Conservation (phyloP, 2,888 invertebrate species). For the Drosophila lutescens region DNA sequence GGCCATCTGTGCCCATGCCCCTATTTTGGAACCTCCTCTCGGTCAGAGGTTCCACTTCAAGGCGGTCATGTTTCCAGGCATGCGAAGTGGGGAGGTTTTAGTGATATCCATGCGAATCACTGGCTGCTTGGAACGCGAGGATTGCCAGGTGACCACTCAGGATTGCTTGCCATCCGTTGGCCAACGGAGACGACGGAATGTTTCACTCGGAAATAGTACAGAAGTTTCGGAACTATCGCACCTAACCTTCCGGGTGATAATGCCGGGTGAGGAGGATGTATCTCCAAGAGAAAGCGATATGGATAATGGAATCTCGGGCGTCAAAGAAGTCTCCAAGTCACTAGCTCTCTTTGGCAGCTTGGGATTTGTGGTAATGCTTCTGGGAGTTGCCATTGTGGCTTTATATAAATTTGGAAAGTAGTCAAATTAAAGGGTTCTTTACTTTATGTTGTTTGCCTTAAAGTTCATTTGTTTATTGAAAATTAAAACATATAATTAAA, state of each 20-base stretch:
- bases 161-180: conserved; percentile 68
- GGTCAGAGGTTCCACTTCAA: conserved; percentile 85
- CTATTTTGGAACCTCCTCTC: conserved; percentile 84
- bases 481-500: neutral
- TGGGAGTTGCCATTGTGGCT: conserved; percentile 66
- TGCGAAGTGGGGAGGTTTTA: conserved; percentile 86
- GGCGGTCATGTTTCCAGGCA: conserved; percentile 87
- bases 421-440: neutral
- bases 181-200: conserved; percentile 69
- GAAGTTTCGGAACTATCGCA: conserved; percentile 81
- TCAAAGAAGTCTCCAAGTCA: conserved; percentile 29
- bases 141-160: conserved; percentile 84
- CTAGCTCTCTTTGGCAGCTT: conserved; percentile 67
- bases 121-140: conserved; percentile 86
- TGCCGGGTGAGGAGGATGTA: conserved; percentile 51
- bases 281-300: neutral
- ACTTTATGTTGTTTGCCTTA: neutral
- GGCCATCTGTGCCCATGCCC: conserved; percentile 84
- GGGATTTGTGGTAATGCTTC: conserved; percentile 69
- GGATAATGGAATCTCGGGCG: neutral
- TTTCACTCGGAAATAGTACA: conserved; percentile 33
- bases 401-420: conserved; percentile 67
- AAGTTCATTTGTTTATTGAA: too few species aligned
- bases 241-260: conserved; percentile 80
- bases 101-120: conserved; percentile 86